Evolutionary conservation across 2,888 invertebrate genomes (phyloP).

Genomic region (Adelphocoris suturalis): DNA sequence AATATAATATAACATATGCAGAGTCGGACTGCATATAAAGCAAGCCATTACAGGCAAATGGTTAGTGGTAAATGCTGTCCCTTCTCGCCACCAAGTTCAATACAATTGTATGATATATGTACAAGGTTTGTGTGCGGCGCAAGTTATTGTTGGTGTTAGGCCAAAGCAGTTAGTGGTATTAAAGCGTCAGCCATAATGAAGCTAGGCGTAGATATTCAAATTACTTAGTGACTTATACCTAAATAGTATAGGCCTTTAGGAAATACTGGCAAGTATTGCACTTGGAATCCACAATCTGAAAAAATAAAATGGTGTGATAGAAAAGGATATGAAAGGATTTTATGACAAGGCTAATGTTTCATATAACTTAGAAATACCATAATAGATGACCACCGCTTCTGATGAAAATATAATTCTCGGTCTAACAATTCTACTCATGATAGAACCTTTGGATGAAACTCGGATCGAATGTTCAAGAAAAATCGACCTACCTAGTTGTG

Average conservation of each 20-base stretch:
- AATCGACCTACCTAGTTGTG: too few relatives aligned
- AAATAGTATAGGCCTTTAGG: conserved; percentile 70
- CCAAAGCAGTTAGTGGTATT: conserved; percentile 28
- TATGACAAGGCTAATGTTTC: too few relatives aligned
- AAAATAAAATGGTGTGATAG: conserved; percentile 62
- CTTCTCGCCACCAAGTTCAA: neutral
- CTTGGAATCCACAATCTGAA: conserved; percentile 70
- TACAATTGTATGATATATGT: neutral
- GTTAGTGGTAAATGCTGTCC: neutral
- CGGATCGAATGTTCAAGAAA: too few relatives aligned
- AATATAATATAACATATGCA: neutral
- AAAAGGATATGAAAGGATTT: neutral
- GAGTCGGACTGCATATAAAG: neutral
- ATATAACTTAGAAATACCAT: too few relatives aligned
- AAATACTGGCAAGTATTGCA: conserved; percentile 71
- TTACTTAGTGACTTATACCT: conserved; percentile 63
- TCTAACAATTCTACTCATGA: too few relatives aligned
- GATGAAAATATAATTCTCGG: too few relatives aligned
- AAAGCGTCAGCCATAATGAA: conserved; percentile 7
- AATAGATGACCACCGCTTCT: too few relatives aligned
- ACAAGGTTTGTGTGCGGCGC: conserved; percentile 17
- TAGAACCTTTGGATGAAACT: too few relatives aligned
- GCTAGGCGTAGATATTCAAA: conserved; percentile 39
- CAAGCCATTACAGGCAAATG: neutral
- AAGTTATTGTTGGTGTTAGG: conserved; percentile 49